Evolutionary conservation across 2,888 invertebrate species (phyloP).

Genomic region (Baronia brevicornis): DNA sequence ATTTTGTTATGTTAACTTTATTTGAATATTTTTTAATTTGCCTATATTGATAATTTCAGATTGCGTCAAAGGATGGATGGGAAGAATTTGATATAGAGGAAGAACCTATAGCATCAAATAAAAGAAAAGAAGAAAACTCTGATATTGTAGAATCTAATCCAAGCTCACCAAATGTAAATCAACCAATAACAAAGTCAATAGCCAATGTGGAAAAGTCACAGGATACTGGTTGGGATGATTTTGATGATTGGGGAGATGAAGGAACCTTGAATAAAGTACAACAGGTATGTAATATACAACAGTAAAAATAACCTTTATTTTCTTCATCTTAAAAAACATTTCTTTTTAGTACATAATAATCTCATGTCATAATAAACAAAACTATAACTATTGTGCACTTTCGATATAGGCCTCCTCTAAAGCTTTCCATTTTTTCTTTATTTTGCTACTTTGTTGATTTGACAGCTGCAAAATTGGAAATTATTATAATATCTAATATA

Average conservation of each 20-base stretch:
- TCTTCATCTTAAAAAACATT: neutral
- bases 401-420: no score
- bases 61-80: slow-evolving; percentile 53
- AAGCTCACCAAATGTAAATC: slow-evolving; percentile 1
- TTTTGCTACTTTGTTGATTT: no score
- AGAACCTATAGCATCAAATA: slow-evolving; percentile 25
- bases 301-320: neutral
- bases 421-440: no score
- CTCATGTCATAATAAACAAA: no score
- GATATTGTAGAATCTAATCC: slow-evolving; percentile 2
- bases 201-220: slow-evolving; percentile 35
- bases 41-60: slow-evolving; percentile 5
- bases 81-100: slow-evolving; percentile 67
- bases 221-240: slow-evolving; percentile 69
- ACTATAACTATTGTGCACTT: no score
- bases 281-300: slow-evolving; percentile 25
- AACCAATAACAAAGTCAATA: slow-evolving; percentile 6
- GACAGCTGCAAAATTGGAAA: no score
- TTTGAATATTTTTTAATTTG: slow-evolving; percentile 3
- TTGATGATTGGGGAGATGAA: slow-evolving; percentile 64
- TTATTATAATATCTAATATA: no score
- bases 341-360: no score
- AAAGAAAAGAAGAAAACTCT: slow-evolving; percentile 15
- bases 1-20: no score
- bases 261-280: slow-evolving; percentile 21